phyloP scores from a whole-genome alignment of 2,888 invertebrate species.

The Sipunculus nudus region DNA sequence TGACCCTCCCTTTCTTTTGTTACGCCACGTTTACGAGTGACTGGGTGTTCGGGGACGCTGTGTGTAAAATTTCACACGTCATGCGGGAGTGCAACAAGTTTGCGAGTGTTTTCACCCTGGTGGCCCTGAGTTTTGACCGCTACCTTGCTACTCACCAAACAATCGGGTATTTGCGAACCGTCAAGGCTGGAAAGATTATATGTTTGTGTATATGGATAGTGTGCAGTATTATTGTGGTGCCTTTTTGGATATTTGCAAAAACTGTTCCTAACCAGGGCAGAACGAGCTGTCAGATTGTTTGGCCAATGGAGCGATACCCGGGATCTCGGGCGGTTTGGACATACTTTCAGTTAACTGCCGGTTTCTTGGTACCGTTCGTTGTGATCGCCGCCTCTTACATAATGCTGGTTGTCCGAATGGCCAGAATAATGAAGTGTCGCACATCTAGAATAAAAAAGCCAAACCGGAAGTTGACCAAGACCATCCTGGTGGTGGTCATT shows the following conservation, averaged over 20 bases:
- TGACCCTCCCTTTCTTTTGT: slow-evolving; percentile 32
- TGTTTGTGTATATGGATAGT: slow-evolving; percentile 30
- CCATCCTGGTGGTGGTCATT: slow-evolving; percentile 27
- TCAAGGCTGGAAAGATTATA: slow-evolving; percentile 22
- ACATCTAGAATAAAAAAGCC: slow-evolving; percentile 10
- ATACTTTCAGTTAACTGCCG: slow-evolving; percentile 17
- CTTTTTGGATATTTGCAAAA: slow-evolving; percentile 28
- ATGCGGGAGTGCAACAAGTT: slow-evolving; percentile 28
- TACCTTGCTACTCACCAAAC: slow-evolving; percentile 33
- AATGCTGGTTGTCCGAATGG: slow-evolving; percentile 9
- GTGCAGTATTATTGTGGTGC: slow-evolving; percentile 17
- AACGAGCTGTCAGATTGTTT: slow-evolving; percentile 6
- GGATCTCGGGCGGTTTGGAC: slow-evolving; percentile 7
- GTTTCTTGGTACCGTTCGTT: slow-evolving; percentile 16
- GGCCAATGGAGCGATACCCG: background rate
- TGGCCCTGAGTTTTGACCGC: slow-evolving; percentile 32
- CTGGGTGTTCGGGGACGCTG: slow-evolving; percentile 26
- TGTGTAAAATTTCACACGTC: slow-evolving; percentile 25
- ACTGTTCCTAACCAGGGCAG: too few relatives aligned
- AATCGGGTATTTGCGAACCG: slow-evolving; percentile 24
- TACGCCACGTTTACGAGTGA: slow-evolving; percentile 21
- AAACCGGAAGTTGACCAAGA: slow-evolving; percentile 25
- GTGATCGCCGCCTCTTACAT: slow-evolving; percentile 21
- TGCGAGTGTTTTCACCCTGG: slow-evolving; percentile 32
- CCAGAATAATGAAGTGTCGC: background rate